Evolutionary conservation across 2,888 invertebrate genomes (phyloP).

Genomic region (Mesodorylaimus sp.): DNA sequence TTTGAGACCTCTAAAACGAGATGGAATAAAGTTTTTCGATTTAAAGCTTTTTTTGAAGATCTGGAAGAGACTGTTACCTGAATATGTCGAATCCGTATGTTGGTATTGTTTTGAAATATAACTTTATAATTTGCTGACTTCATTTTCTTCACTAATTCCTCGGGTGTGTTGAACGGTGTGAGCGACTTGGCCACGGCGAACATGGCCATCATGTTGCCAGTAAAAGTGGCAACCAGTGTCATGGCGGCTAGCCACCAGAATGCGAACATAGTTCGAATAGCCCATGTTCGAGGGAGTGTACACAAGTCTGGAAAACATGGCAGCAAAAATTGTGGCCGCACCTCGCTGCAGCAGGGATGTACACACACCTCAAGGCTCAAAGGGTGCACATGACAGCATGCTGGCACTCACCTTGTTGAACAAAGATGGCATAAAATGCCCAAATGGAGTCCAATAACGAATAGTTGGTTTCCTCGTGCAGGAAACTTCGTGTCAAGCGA

Average conservation of each 20-base stretch:
- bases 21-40: no score
- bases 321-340: no score
- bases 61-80: constrained; percentile 15
- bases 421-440: constrained; percentile 21
- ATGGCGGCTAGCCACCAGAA: constrained; percentile 23
- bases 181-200: constrained; percentile 21
- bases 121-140: constrained; percentile 17
- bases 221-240: constrained; percentile 22
- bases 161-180: constrained; percentile 19
- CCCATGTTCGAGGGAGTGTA: constrained; percentile 20
- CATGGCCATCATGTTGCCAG: constrained; percentile 23
- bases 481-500: no score
- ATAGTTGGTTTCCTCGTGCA: constrained; percentile 15
- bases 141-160: constrained; percentile 16
- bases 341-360: no score
- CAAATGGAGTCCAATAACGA: constrained; percentile 18
- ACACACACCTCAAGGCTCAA: no score
- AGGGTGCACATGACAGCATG: background rate
- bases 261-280: constrained; percentile 21
- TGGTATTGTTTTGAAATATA: constrained; percentile 18
- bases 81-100: constrained; percentile 19
- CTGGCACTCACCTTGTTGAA: constrained; percentile 21
- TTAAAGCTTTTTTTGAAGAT: no score
- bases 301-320: constrained; percentile 18
- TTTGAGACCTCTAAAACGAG: background rate